Evolutionary conservation across 2,888 invertebrate species (phyloP).

Genomic region (Choreutis nemorana): DNA sequence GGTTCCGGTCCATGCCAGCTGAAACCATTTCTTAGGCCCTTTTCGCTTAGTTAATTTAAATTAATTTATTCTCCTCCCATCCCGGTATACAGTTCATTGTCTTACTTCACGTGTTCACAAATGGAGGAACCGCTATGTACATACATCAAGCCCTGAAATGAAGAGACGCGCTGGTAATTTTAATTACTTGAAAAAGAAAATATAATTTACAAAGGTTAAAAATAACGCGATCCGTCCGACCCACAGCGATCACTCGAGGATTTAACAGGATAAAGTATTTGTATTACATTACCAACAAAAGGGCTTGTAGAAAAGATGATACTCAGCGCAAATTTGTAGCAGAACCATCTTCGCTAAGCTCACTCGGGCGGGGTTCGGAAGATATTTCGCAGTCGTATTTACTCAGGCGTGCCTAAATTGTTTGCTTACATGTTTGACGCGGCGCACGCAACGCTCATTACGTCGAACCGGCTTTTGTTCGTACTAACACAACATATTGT

Average conservation of each 20-base stretch:
- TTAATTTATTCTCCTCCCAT: constrained; percentile 49
- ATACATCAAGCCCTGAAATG: too few species aligned
- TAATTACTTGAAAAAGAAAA: too few species aligned
- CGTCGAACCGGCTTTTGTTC: constrained; percentile 55
- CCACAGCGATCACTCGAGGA: too few species aligned
- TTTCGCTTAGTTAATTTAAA: constrained; percentile 55
- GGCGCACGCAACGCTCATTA: constrained; percentile 61
- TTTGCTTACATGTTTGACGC: constrained; percentile 66
- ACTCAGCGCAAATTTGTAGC: constrained; percentile 49
- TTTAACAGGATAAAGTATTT: constrained; percentile 52
- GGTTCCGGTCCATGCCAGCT: constrained; percentile 41
- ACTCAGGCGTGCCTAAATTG: constrained; percentile 64
- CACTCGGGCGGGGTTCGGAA: constrained; percentile 46
- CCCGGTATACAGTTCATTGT: constrained; percentile 35
- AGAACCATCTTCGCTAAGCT: constrained; percentile 47
- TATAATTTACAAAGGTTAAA: constrained; percentile 12
- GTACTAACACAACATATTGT: constrained; percentile 58
- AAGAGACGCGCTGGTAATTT: too few species aligned
- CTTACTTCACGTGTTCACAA: constrained; percentile 9
- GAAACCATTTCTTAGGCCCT: constrained; percentile 45
- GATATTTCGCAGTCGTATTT: constrained; percentile 63
- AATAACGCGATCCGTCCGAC: constrained; percentile 25
- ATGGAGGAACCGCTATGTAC: neutral
- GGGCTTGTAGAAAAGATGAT: constrained; percentile 56
- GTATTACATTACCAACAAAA: constrained; percentile 62